Percentiles rank a stretch among this genome's conserved stretches.
phyloP scores from a whole-genome alignment of 2,888 invertebrate species.

The Tetrapedia diversipes region DNA sequence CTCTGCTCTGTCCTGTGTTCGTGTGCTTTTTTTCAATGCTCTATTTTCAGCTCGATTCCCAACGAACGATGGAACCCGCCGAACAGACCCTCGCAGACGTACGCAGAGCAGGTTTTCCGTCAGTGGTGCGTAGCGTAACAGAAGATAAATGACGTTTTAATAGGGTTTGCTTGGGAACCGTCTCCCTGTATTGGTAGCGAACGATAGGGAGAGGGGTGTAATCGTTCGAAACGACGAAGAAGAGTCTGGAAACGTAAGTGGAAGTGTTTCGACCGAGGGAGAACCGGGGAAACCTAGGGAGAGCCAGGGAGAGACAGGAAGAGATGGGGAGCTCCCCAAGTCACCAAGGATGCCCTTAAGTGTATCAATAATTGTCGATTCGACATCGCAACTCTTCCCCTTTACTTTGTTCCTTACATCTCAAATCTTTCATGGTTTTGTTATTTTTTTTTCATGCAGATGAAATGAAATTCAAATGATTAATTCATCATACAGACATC shows the following conservation, averaged over 20 bases:
- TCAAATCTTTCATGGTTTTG: neutral
- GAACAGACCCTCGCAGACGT: slow-evolving; percentile 22
- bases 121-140: slow-evolving; percentile 29
- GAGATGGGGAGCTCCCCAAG: slow-evolving; percentile 43
- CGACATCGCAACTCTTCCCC: slow-evolving; percentile 60
- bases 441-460: neutral
- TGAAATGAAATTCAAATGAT: too few species aligned
- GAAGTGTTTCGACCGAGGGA: neutral
- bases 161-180: slow-evolving; percentile 49
- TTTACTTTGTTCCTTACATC: neutral
- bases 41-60: slow-evolving; percentile 25
- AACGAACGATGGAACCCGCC: neutral
- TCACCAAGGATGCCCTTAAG: slow-evolving; percentile 66
- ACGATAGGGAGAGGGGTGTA: slow-evolving; percentile 20
- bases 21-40: slow-evolving; percentile 29
- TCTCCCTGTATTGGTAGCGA: slow-evolving; percentile 8
- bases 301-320: slow-evolving; percentile 9
- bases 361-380: slow-evolving; percentile 70
- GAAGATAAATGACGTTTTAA: slow-evolving; percentile 73
- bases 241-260: neutral
- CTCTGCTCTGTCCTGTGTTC: neutral
- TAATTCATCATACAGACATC: too few species aligned
- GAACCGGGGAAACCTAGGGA: neutral
- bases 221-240: neutral
- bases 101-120: slow-evolving; percentile 14